A percentile compares a stretch with the other conserved stretches of the same genome.
These are phyloP conservation scores for Pelusios castaneus DNA, from an alignment of 2,113 vertebrate genomes.

Conservation along the genomic window DNA sequence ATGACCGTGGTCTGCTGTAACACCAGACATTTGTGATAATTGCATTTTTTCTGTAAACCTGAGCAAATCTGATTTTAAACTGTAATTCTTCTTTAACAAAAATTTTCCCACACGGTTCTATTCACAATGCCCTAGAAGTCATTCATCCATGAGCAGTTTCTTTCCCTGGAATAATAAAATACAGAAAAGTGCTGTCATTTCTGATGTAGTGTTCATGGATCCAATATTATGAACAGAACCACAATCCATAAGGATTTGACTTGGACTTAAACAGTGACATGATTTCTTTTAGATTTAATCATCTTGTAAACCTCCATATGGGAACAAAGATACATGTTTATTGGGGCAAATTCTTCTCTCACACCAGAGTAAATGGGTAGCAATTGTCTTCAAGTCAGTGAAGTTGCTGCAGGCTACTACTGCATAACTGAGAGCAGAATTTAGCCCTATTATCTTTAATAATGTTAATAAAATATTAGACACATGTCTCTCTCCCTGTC, in stretches of 20 bases:
- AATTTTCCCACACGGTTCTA: background rate
- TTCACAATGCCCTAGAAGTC: background rate
- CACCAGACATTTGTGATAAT: background rate
- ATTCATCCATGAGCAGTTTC: background rate
- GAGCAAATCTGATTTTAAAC: background rate
- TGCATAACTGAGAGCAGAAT: accelerated
- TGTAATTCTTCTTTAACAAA: background rate
- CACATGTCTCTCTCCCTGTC: background rate
- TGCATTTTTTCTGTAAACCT: background rate
- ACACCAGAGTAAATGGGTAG: accelerated
- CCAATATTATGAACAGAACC: background rate
- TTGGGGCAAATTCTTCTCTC: background rate
- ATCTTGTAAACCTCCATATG: accelerated
- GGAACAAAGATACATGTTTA: background rate
- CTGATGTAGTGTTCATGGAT: background rate
- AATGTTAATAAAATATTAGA: accelerated
- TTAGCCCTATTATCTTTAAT: accelerated
- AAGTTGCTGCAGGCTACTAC: background rate
- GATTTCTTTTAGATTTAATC: background rate
- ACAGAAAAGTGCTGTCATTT: background rate
- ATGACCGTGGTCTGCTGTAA: background rate
- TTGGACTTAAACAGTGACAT: background rate
- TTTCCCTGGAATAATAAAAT: background rate
- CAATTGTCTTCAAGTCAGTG: accelerated
- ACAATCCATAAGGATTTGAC: background rate